These are phyloP conservation scores for Lepidostoma basale DNA, from an alignment of 1,140 invertebrate species.

Conservation along the genomic window DNA sequence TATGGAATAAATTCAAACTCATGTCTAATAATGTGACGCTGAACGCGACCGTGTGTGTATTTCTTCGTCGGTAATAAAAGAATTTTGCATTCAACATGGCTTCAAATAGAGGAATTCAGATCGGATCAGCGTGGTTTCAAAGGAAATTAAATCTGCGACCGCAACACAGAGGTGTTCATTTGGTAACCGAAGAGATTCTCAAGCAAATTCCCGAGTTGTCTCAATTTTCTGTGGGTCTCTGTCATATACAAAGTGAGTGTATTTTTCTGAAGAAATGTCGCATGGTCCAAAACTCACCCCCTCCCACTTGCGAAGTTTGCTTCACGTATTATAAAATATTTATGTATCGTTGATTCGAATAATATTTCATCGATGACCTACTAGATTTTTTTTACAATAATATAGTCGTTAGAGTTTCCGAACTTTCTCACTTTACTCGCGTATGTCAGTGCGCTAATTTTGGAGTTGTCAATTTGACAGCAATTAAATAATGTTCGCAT, in stretches of 20 bases:
- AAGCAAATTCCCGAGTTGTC: constrained; percentile 90
- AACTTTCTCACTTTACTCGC: background rate
- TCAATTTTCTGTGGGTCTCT: constrained; percentile 91
- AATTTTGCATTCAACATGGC: constrained; percentile 71
- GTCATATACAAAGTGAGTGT: constrained; percentile 93
- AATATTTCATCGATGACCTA: background rate
- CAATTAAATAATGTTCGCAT: background rate
- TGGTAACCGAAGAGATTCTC: constrained; percentile 94
- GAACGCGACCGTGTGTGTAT: constrained; percentile 60
- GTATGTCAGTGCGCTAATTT: background rate
- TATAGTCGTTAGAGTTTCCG: background rate
- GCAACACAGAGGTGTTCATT: constrained; percentile 91
- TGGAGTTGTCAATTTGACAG: constrained; percentile 23
- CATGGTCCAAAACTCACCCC: constrained; percentile 34
- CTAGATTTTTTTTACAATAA: background rate
- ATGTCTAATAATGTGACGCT: constrained; percentile 60
- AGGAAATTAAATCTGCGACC: constrained; percentile 93
- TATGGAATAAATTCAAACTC: constrained; percentile 50
- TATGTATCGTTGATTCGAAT: constrained; percentile 1
- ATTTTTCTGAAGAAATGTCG: constrained; percentile 38
- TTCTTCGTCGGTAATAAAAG: constrained; percentile 48
- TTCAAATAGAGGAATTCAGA: constrained; percentile 87
- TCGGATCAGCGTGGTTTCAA: constrained; percentile 95
- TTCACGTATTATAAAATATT: constrained; percentile 16
- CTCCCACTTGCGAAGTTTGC: constrained; percentile 35